phyloP scores from a whole-genome alignment of 2,113 vertebrate species.

The Gavia stellata region DNA sequence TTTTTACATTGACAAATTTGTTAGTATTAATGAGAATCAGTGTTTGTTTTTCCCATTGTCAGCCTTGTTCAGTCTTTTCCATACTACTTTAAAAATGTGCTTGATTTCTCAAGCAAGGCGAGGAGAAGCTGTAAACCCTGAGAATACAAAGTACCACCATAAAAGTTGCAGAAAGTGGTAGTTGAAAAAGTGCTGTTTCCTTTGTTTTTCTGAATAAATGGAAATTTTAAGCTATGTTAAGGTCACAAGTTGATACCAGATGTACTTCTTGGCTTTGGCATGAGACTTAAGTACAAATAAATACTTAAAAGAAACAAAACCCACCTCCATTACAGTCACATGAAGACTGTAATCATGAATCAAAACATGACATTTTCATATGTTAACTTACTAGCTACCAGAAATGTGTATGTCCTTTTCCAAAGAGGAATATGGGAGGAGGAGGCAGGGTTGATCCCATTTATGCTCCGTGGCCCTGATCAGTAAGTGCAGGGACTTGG shows the following conservation, averaged over 20 bases:
- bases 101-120: not conserved
- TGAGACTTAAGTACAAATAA: not conserved
- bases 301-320: not conserved
- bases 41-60: not conserved
- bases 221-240: not conserved
- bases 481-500: not conserved
- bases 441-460: not conserved
- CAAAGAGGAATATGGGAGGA: not conserved
- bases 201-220: conserved; percentile 6
- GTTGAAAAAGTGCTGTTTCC: not conserved
- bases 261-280: not conserved
- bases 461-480: not conserved
- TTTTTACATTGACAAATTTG: not conserved
- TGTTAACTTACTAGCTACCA: not conserved
- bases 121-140: not conserved
- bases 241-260: conserved; percentile 17
- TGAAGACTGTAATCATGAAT: not conserved
- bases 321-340: not conserved
- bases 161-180: not conserved
- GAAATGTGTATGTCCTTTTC: not conserved
- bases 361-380: not conserved
- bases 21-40: not conserved
- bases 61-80: not conserved
- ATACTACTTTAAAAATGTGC: not conserved
- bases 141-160: not conserved